Evolutionary conservation across 2,888 invertebrate genomes (phyloP), one percentile per base, ranked within the genome.

Genomic region (Spodoptera picta): DNA sequence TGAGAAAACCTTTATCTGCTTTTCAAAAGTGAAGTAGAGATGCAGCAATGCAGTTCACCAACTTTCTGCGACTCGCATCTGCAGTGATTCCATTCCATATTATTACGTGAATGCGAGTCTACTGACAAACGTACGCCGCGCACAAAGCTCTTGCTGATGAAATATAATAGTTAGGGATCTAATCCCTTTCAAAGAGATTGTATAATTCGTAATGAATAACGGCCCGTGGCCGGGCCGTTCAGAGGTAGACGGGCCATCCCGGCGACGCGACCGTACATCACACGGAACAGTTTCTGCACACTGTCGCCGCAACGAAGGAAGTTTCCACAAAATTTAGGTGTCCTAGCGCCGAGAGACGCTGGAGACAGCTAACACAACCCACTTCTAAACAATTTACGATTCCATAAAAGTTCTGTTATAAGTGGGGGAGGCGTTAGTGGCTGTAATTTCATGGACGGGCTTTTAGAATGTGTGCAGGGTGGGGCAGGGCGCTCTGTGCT

Each of bases 321-420:
- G 72, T 75, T 80, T 67, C 57, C 53, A 65, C 63, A 70, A 79
- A 79, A 73, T 73, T 48, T 74, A 79, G 74, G 73, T 74, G 70
- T 75, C 73, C 75, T 69, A 73, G 75, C 75, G 65, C 65, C 61
- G 53, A 54, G 65, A 76, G 75, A 66, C 77, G 75, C 58, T 61
- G 64, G 47, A 69, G 70, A 70, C 77, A 77, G 77, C 77, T 74
- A 75, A 78, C 82, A 79, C 75, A 75, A 79, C 73, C 81, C 79
- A 81, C 82, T 85, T 85, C 80, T 79, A 82, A 83, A 80, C 83
- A 83, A 85, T 85, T 83, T 85, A 85, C 80, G 83, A 80, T 85
- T 82, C 79, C 80, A 84, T 85, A 84, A 83, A 85, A 84, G 84
- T 85, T 85, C 71, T 76, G 75, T 84, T 84, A 82, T 78, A 84